These are phyloP conservation scores for Hanleya hanleyi DNA, from an alignment of 2,888 invertebrate species.

Conservation along the genomic window DNA sequence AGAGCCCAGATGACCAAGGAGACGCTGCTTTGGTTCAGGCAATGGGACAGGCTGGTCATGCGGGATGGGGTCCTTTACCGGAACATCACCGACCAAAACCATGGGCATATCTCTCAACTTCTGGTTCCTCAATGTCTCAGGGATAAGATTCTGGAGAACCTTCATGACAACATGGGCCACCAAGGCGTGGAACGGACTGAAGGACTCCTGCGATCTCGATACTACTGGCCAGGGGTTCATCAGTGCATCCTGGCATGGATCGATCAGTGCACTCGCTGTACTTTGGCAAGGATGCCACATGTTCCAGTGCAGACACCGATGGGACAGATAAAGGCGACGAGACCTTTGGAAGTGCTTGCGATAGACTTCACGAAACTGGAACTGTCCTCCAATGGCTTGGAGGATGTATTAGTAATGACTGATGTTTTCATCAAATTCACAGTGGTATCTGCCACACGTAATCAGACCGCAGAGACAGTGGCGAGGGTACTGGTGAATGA, in stretches of 20 bases:
- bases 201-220: background rate
- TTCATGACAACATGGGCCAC: slow-evolving; percentile 11
- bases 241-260: background rate
- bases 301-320: background rate
- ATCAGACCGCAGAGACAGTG: background rate
- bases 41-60: background rate
- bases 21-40: background rate
- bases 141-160: background rate
- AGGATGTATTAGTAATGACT: slow-evolving; percentile 12
- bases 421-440: slow-evolving; percentile 8
- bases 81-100: background rate
- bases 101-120: background rate
- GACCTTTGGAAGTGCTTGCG: background rate
- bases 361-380: slow-evolving; percentile 1
- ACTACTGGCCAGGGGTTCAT: background rate
- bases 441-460: background rate
- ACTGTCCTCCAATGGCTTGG: slow-evolving; percentile 10
- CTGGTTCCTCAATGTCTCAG: background rate
- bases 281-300: background rate
- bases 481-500: slow-evolving; percentile 9
- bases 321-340: background rate
- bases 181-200: slow-evolving; percentile 13
- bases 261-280: background rate
- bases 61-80: background rate
- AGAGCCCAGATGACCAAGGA: background rate